A percentile compares a stretch with the other conserved stretches of the same genome.
Conservation (phyloP, 1,140 invertebrate species). For the Lithobius niger region DNA sequence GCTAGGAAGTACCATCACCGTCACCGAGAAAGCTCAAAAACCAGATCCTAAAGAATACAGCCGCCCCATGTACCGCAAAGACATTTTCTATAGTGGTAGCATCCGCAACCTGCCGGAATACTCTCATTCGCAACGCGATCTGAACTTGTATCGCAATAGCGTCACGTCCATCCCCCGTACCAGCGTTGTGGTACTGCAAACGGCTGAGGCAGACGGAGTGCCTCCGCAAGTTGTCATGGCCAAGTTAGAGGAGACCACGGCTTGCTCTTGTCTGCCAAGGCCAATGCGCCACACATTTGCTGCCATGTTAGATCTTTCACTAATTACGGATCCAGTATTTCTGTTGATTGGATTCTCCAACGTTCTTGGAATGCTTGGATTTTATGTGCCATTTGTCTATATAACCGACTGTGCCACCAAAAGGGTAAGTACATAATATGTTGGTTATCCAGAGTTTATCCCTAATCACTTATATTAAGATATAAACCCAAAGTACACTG, state of each 20-base stretch:
- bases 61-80: conserved; percentile 84
- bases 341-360: conserved; percentile 87
- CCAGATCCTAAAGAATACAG: conserved; percentile 42
- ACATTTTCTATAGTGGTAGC: conserved; percentile 96
- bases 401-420: conserved; percentile 63
- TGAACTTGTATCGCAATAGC: conserved; percentile 71
- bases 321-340: conserved; percentile 82
- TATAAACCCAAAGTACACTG: too few species aligned
- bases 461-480: too few species aligned
- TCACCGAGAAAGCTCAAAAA: conserved; percentile 11
- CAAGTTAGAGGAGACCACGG: neutral
- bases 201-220: neutral
- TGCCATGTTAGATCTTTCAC: conserved; percentile 87
- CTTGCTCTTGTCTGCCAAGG: conserved; percentile 62
- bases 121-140: conserved; percentile 69
- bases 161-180: conserved; percentile 55
- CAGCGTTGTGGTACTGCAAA: conserved; percentile 13
- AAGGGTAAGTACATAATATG: conserved; percentile 43
- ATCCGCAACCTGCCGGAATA: conserved; percentile 81
- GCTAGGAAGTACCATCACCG: conserved; percentile 11
- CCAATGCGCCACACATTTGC: conserved; percentile 64
- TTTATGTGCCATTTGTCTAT: conserved; percentile 92
- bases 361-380: conserved; percentile 82
- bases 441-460: too few species aligned
- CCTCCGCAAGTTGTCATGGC: neutral